Conservation (phyloP, 1,140 invertebrate genomes). For the Dufourea novaeangliae region DNA sequence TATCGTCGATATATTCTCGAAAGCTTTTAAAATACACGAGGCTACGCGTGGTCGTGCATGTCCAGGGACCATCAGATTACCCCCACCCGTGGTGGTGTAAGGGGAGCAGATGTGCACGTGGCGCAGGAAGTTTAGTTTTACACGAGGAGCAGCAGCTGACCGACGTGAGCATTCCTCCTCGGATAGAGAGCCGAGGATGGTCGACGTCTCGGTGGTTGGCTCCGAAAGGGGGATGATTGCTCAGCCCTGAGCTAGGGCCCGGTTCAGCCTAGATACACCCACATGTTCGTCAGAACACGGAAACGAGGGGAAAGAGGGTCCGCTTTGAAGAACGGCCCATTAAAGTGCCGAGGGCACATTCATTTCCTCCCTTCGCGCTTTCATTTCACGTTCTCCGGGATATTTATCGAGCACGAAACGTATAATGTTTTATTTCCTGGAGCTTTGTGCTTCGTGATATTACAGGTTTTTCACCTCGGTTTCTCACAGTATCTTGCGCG, state of each 20-base stretch:
- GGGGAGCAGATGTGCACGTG: constrained; percentile 62
- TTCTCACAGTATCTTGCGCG: background rate
- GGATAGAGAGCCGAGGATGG: constrained; percentile 34
- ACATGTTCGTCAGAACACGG: constrained; percentile 44
- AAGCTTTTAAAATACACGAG: no score
- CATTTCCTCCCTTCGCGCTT: constrained; percentile 35
- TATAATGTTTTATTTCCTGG: background rate
- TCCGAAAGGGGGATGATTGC: constrained; percentile 48
- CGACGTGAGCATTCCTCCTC: constrained; percentile 34
- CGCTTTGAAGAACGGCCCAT: constrained; percentile 11
- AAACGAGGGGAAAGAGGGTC: constrained; percentile 30
- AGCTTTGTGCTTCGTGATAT: background rate
- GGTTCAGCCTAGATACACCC: constrained; percentile 51
- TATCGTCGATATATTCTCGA: no score
- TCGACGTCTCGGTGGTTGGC: constrained; percentile 52
- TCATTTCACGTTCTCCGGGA: constrained; percentile 36
- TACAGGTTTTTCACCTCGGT: background rate
- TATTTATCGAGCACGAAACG: constrained; percentile 10
- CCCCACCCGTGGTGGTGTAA: background rate
- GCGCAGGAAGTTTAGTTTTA: constrained; percentile 66
- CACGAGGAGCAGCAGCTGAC: constrained; percentile 62
- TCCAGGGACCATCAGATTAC: constrained; percentile 22
- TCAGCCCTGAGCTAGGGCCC: background rate
- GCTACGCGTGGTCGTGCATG: background rate
- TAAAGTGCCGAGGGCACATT: constrained; percentile 45